phyloP scores from a whole-genome alignment of 2,113 vertebrate genomes.

The Athene cunicularia region DNA sequence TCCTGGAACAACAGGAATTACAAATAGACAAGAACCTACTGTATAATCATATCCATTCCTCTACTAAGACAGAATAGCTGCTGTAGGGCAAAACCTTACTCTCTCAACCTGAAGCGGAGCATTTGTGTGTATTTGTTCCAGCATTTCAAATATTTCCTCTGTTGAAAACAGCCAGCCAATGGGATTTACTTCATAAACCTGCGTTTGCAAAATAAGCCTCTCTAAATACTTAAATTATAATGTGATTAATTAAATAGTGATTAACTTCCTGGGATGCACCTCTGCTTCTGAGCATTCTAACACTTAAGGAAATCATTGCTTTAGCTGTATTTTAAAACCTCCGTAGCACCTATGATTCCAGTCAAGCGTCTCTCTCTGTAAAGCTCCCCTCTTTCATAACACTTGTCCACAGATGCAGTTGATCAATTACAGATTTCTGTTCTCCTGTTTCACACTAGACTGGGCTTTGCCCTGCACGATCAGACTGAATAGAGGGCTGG shows the following conservation, averaged over 20 bases:
- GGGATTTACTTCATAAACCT: not conserved
- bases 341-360: not conserved
- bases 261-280: not conserved
- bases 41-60: not conserved
- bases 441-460: not conserved
- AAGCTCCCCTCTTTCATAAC: not conserved
- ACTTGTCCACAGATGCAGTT: not conserved
- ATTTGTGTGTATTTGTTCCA: not conserved
- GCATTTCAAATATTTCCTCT: not conserved
- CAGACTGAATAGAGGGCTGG: not conserved
- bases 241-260: not conserved
- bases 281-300: not conserved
- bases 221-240: not conserved
- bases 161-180: not conserved
- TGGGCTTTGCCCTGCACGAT: rapidly evolving
- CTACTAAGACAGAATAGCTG: not conserved
- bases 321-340: not conserved
- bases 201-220: not conserved
- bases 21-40: not conserved
- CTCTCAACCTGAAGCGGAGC: not conserved
- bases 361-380: not conserved
- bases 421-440: not conserved
- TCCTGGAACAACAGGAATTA: not conserved
- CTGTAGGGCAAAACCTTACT: not conserved
- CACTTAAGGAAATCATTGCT: not conserved